Evolutionary conservation across 2,888 invertebrate genomes (phyloP).

Genomic region (Platycnemis pennipes): DNA sequence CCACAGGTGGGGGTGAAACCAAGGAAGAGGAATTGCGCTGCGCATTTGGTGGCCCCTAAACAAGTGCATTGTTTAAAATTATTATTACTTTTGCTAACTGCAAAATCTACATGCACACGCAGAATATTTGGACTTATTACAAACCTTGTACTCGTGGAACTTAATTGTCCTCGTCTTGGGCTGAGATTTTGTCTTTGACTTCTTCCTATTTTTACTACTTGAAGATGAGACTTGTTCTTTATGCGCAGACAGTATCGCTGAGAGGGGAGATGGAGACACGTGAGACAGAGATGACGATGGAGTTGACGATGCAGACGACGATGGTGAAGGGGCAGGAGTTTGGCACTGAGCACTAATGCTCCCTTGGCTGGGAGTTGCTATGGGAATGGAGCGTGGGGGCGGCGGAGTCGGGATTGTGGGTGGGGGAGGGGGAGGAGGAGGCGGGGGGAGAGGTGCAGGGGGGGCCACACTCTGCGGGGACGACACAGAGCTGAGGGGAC

Average conservation of each 20-base stretch:
- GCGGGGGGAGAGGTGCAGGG: constrained; percentile 78
- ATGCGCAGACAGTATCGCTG: constrained; percentile 75
- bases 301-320: constrained; percentile 76
- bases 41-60: constrained; percentile 91
- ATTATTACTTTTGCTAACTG: background rate
- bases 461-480: constrained; percentile 79
- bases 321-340: constrained; percentile 77
- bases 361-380: constrained; percentile 71
- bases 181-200: constrained; percentile 89
- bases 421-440: constrained; percentile 80
- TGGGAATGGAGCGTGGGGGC: constrained; percentile 78
- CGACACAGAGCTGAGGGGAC: constrained; percentile 84
- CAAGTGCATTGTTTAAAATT: constrained; percentile 57
- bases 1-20: constrained; percentile 79
- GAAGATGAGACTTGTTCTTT: constrained; percentile 78
- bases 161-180: constrained; percentile 94
- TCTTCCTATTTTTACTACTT: constrained; percentile 89
- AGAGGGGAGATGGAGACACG: constrained; percentile 76
- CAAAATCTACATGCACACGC: background rate
- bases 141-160: constrained; percentile 96
- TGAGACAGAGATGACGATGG: constrained; percentile 77
- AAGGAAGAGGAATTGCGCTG: constrained; percentile 83
- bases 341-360: constrained; percentile 73
- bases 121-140: constrained; percentile 73
- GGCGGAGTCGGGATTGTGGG: constrained; percentile 75